Conservation (phyloP, 2,888 invertebrate species). For the Eupeodes luniger region DNA sequence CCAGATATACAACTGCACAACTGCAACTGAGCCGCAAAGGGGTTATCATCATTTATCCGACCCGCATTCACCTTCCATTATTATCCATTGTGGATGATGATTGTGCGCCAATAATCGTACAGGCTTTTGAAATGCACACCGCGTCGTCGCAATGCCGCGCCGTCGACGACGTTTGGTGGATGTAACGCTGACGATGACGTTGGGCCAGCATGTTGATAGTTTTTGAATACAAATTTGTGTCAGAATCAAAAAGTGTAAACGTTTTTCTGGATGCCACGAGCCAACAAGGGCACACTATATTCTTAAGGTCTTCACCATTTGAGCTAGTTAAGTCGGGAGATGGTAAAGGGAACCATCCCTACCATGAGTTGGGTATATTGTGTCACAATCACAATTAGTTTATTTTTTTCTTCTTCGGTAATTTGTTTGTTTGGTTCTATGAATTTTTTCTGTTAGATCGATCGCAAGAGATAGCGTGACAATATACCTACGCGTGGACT, state of each 20-base stretch:
- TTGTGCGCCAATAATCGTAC: conserved; percentile 58
- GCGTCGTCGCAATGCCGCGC: conserved; percentile 8
- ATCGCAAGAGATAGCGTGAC: conserved; percentile 66
- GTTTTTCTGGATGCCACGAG: conserved; percentile 60
- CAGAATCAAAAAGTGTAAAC: conserved; percentile 40
- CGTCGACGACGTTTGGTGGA: neutral
- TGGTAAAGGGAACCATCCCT: conserved; percentile 38
- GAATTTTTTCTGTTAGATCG: conserved; percentile 64
- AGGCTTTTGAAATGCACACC: conserved; percentile 64
- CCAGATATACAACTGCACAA: conserved; percentile 19
- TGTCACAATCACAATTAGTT: conserved; percentile 70
- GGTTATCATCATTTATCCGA: conserved; percentile 74
- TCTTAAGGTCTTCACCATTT: conserved; percentile 22
- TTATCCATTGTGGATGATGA: conserved; percentile 33
- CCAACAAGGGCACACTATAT: conserved; percentile 50
- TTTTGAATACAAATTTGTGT: conserved; percentile 69
- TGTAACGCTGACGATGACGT: neutral
- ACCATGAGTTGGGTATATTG: conserved; percentile 49
- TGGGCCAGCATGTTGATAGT: conserved; percentile 69
- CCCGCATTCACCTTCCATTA: conserved; percentile 74
- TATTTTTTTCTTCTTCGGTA: neutral
- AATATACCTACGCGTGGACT: conserved; percentile 26
- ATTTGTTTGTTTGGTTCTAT: conserved; percentile 19
- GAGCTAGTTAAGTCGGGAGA: conserved; percentile 63
- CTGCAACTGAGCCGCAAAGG: conserved; percentile 53